phyloP scores from a whole-genome alignment of 2,888 invertebrate genomes.

The Machimus rusticus region DNA sequence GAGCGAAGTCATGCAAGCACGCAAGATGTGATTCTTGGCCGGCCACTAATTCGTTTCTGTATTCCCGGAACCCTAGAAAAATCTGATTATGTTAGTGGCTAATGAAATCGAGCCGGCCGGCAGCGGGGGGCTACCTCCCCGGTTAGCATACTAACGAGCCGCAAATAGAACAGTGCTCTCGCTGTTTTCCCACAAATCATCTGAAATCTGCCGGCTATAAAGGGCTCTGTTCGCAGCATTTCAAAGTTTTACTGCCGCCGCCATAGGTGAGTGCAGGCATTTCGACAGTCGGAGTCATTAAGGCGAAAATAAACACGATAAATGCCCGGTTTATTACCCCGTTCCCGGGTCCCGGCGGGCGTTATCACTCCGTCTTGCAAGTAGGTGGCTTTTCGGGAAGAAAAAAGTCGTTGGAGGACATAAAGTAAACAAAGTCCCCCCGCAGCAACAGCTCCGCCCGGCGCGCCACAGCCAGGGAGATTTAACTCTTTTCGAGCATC shows the following conservation, averaged over 20 bases:
- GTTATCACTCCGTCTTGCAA: neutral
- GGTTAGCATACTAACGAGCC: neutral
- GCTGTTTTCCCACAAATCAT: slow-evolving; percentile 6
- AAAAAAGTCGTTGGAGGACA: neutral
- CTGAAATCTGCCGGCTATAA: neutral
- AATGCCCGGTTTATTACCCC: slow-evolving; percentile 21
- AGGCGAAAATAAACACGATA: slow-evolving; percentile 14
- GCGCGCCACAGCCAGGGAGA: neutral
- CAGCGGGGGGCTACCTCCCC: neutral
- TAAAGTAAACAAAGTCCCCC: neutral
- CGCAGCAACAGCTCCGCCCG: neutral
- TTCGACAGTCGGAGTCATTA: neutral
- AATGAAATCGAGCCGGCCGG: neutral
- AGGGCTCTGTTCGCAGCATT: neutral
- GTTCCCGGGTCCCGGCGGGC: neutral
- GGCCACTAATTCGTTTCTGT: slow-evolving; percentile 11
- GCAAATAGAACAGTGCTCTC: neutral
- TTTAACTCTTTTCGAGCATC: neutral
- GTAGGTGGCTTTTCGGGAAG: neutral
- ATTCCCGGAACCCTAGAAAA: slow-evolving; percentile 2
- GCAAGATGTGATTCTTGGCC: slow-evolving; percentile 12
- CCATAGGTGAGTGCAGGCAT: neutral
- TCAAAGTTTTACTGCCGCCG: neutral
- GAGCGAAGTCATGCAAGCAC: slow-evolving; percentile 28
- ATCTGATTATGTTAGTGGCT: neutral